Evolutionary conservation across 2,113 vertebrate genomes (phyloP).

Genomic region (Amblyopsis rosae): DNA sequence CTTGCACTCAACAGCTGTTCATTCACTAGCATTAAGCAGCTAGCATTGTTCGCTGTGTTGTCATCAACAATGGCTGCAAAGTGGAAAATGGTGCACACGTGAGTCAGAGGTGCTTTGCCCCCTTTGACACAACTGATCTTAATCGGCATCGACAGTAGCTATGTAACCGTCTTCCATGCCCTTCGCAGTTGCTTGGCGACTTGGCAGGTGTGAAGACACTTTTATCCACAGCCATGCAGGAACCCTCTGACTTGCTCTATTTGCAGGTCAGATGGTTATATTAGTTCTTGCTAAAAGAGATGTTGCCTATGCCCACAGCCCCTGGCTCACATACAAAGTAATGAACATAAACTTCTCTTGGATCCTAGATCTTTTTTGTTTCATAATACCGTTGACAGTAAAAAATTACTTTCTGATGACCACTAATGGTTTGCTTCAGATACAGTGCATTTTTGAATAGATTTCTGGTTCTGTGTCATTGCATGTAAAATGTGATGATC

Average conservation of each 20-base stretch:
- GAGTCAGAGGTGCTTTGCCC: conserved; percentile 22
- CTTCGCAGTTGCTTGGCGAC: conserved; percentile 54
- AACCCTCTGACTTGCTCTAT: not conserved
- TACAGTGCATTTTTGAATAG: conserved; percentile 37
- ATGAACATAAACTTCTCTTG: conserved; percentile 50
- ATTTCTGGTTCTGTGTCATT: conserved; percentile 10
- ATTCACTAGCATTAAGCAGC: not conserved
- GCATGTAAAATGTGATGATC: conserved; percentile 15
- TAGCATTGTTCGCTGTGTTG: not conserved
- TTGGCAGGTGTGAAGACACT: conserved; percentile 30
- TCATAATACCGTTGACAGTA: conserved; percentile 1
- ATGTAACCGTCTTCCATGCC: conserved; percentile 1
- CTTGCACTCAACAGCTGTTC: not conserved
- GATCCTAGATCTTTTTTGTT: conserved; percentile 14
- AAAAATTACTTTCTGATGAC: conserved; percentile 49
- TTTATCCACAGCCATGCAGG: conserved; percentile 26
- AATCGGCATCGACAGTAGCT: not conserved
- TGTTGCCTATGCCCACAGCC: conserved; percentile 52
- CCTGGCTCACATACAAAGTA: conserved; percentile 26
- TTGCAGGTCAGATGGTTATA: conserved; percentile 49
- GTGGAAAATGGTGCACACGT: conserved; percentile 13
- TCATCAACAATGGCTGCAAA: not conserved
- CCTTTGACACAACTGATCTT: conserved; percentile 2
- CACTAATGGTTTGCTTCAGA: conserved; percentile 44
- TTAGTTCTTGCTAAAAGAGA: conserved; percentile 25